Conservation (phyloP, 2,888 invertebrate species). For the Leptopilina drosophilae region DNA sequence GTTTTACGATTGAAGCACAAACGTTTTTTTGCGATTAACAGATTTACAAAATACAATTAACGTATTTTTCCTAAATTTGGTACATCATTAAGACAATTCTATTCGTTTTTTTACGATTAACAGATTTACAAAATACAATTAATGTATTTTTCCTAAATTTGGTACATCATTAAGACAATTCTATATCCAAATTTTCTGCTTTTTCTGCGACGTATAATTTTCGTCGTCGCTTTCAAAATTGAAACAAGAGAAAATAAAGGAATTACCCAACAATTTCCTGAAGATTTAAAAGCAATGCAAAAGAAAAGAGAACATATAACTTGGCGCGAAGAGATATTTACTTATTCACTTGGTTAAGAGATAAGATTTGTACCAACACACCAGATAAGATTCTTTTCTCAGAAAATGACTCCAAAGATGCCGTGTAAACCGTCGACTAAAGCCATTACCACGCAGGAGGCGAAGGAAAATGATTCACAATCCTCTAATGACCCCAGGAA, state of each 20-base stretch:
- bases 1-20: too few species aligned
- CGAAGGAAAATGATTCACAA: slow-evolving; percentile 30
- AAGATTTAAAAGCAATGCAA: slow-evolving; percentile 14
- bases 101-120: too few species aligned
- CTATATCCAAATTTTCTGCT: too few species aligned
- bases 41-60: too few species aligned
- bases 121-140: too few species aligned
- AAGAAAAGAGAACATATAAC: background rate
- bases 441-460: background rate
- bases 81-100: too few species aligned
- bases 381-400: slow-evolving; percentile 40
- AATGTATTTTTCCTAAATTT: too few species aligned
- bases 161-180: too few species aligned
- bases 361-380: slow-evolving; percentile 36
- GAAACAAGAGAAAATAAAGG: background rate
- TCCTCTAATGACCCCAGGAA: slow-evolving; percentile 36
- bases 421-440: background rate
- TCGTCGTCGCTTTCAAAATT: too few species aligned
- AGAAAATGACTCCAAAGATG: slow-evolving; percentile 30
- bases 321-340: slow-evolving; percentile 32
- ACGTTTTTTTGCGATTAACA: too few species aligned
- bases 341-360: slow-evolving; percentile 9
- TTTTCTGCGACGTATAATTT: too few species aligned
- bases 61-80: too few species aligned
- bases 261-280: background rate